Evolutionary conservation across 2,113 vertebrate species (phyloP).

Genomic region (Laticauda laticaudata): DNA sequence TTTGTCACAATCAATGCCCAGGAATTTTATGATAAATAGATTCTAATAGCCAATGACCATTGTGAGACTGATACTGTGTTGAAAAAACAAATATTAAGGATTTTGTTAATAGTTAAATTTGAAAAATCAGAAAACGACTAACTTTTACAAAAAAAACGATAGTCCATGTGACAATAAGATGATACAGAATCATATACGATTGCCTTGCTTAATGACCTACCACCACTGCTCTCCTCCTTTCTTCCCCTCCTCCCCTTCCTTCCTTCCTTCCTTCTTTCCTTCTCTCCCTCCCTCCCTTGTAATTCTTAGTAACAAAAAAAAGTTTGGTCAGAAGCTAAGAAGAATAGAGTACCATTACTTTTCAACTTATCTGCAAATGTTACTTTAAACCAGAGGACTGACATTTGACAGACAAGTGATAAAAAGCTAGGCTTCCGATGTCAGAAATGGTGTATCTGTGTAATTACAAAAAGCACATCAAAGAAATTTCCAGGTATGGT

Average conservation of each 20-base stretch:
- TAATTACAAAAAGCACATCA: not conserved
- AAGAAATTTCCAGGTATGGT: not conserved
- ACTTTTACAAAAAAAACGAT: not conserved
- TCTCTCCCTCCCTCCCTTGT: slow-evolving; percentile 37
- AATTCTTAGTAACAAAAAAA: slow-evolving; percentile 45
- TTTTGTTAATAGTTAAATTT: not conserved
- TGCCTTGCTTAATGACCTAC: too few species aligned
- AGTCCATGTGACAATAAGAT: not conserved
- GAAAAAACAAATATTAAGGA: not conserved
- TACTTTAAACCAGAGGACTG: slow-evolving; percentile 47
- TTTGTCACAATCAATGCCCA: not conserved
- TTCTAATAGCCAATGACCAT: not conserved
- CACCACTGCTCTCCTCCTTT: too few species aligned
- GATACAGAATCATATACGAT: not conserved
- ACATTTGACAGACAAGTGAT: slow-evolving; percentile 34
- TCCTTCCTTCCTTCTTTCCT: too few species aligned
- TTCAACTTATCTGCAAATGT: slow-evolving; percentile 40
- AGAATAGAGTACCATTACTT: slow-evolving; percentile 36
- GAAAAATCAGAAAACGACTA: not conserved
- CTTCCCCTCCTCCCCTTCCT: too few species aligned
- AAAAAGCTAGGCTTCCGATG: slow-evolving; percentile 41
- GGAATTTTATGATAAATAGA: not conserved
- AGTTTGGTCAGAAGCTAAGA: slow-evolving; percentile 42
- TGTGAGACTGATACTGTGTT: not conserved
- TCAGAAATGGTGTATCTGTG: slow-evolving; percentile 12